A percentile compares a stretch with the other conserved stretches of the same genome.
Evolutionary conservation across 2,888 invertebrate genomes (phyloP).

Genomic region (Diaprepes abbreviatus): DNA sequence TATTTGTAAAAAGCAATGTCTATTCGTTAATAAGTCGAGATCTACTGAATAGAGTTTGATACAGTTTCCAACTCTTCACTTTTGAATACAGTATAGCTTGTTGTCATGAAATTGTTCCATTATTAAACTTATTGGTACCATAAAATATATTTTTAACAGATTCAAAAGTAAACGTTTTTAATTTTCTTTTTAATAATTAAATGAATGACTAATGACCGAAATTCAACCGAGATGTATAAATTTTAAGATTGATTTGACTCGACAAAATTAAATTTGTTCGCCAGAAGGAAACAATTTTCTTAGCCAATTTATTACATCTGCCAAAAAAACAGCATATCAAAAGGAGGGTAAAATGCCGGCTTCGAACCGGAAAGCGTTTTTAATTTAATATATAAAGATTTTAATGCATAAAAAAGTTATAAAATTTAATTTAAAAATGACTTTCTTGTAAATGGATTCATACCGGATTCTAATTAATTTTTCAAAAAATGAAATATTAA

Average conservation of each 20-base stretch:
- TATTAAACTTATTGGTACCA: too few relatives aligned
- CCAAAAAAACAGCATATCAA: slow-evolving; percentile 40
- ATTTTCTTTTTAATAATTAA: neutral
- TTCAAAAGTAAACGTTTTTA: neutral
- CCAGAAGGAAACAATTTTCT: slow-evolving; percentile 47
- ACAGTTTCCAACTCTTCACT: too few relatives aligned
- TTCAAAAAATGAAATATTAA: too few relatives aligned
- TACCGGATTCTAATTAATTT: too few relatives aligned
- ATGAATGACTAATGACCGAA: slow-evolving; percentile 36
- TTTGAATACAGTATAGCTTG: too few relatives aligned
- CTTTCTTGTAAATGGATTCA: neutral
- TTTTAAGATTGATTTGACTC: slow-evolving; percentile 47
- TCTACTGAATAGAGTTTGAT: too few relatives aligned
- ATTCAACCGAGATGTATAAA: slow-evolving; percentile 38
- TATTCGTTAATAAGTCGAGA: too few relatives aligned
- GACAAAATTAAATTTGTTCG: slow-evolving; percentile 47
- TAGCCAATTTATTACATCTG: slow-evolving; percentile 45
- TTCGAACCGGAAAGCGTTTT: slow-evolving; percentile 1
- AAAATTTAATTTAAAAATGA: slow-evolving; percentile 9
- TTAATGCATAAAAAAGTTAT: slow-evolving; percentile 15
- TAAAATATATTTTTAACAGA: neutral
- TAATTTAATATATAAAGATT: slow-evolving; percentile 4
- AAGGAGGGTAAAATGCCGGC: neutral
- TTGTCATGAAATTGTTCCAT: too few relatives aligned
- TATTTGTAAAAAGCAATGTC: too few relatives aligned